Evolutionary conservation across 2,113 vertebrate genomes (phyloP).

Genomic region (Halichoerus grypus): DNA sequence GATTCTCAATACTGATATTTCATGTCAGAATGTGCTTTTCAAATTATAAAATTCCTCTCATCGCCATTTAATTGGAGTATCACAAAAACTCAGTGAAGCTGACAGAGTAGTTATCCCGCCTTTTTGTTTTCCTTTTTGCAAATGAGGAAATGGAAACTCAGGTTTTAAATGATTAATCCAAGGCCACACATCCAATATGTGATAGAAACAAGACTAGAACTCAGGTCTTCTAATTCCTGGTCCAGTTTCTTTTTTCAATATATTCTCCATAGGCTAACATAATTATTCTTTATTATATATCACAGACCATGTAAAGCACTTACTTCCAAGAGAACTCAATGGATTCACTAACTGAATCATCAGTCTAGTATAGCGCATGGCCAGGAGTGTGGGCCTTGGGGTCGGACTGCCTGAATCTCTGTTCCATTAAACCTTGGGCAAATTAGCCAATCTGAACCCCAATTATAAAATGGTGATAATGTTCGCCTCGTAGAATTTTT

Average conservation of each 20-base stretch:
- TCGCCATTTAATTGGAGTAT: background rate
- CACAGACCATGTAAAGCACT: background rate
- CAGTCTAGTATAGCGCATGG: background rate
- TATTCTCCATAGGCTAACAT: background rate
- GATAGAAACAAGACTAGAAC: background rate
- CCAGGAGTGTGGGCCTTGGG: no score
- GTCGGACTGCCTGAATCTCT: background rate
- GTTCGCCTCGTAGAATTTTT: background rate
- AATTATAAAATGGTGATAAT: background rate
- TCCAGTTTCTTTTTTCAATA: background rate
- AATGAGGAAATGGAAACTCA: background rate
- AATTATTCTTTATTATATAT: background rate
- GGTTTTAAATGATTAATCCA: background rate
- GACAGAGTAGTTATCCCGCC: background rate
- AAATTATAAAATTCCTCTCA: background rate
- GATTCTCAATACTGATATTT: constrained; percentile 22
- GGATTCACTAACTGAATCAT: background rate
- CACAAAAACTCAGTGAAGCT: background rate
- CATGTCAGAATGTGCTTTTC: background rate
- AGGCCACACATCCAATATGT: background rate
- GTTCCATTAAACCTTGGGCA: background rate
- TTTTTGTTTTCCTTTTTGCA: background rate
- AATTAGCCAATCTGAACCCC: background rate
- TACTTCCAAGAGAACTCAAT: background rate
- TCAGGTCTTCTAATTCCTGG: background rate